Evolutionary conservation across 2,888 invertebrate species (phyloP).

Genomic region (Ashinkailepas kermadecensis): DNA sequence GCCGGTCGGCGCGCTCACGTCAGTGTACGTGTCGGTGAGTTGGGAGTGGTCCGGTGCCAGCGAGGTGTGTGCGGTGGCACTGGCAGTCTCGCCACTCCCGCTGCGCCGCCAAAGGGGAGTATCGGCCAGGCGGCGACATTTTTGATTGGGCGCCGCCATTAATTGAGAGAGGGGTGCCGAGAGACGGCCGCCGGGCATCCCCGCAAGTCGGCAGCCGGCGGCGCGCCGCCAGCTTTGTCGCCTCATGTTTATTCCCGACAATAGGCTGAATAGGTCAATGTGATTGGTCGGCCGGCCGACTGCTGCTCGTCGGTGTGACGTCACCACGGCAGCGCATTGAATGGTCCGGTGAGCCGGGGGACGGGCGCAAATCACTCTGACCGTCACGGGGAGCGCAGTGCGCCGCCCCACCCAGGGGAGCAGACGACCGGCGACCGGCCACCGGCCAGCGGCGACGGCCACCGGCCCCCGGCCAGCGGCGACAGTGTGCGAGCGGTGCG

Average conservation of each 20-base stretch:
- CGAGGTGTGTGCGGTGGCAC: not conserved
- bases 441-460: too few relatives aligned
- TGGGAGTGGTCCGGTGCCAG: not conserved
- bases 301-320: not conserved
- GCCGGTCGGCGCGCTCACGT: not conserved
- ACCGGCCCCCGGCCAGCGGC: too few relatives aligned
- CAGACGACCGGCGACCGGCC: not conserved
- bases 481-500: not conserved
- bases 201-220: not conserved
- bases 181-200: not conserved
- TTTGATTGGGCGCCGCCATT: not conserved
- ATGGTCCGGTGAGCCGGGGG: conserved; percentile 9
- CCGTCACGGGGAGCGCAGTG: not conserved
- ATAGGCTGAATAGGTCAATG: conserved; percentile 21
- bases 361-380: conserved; percentile 8
- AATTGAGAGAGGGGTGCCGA: not conserved
- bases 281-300: conserved; percentile 14
- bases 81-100: too few relatives aligned
- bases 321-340: conserved; percentile 2
- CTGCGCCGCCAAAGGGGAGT: too few relatives aligned
- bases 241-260: conserved; percentile 21
- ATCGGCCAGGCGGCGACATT: not conserved
- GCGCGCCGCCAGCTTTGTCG: not conserved
- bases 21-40: not conserved
- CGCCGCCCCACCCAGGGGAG: conserved; percentile 1